Conservation (phyloP, 2,888 invertebrate genomes). For the Cosmia trapezina region DNA sequence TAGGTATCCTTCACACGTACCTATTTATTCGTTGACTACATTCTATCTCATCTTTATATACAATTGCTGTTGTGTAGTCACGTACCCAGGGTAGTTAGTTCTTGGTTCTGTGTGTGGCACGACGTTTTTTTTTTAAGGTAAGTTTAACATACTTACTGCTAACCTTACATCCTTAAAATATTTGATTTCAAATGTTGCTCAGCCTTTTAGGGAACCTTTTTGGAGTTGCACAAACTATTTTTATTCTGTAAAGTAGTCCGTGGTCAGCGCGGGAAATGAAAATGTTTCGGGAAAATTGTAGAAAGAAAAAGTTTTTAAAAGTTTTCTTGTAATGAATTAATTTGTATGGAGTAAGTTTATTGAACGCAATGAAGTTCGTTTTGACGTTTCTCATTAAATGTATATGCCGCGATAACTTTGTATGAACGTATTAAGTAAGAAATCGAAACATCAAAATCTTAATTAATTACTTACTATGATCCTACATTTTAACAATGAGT, state of each 20-base stretch:
- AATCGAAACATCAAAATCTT: too few species aligned
- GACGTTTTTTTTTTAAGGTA: conserved; percentile 40
- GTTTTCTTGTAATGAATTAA: background rate
- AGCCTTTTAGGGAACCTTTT: background rate
- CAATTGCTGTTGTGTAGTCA: conserved; percentile 13
- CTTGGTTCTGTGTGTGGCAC: conserved; percentile 16
- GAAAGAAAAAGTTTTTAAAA: background rate
- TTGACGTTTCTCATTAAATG: too few species aligned
- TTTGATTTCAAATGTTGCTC: background rate
- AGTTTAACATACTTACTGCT: conserved; percentile 1
- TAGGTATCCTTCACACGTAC: conserved; percentile 11
- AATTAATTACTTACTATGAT: too few species aligned
- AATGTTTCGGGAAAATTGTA: background rate
- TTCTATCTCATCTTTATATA: background rate
- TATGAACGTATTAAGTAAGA: too few species aligned
- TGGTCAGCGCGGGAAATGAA: conserved; percentile 1
- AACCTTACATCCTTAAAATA: background rate
- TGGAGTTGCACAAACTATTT: background rate
- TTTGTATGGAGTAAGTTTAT: too few species aligned
- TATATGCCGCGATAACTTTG: too few species aligned
- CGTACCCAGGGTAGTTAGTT: conserved; percentile 31
- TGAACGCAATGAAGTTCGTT: too few species aligned
- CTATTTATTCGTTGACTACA: conserved; percentile 11
- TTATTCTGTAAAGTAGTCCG: background rate
- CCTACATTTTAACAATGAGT: too few species aligned